Base-by-base conservation (phyloP, 1,140 invertebrate species). In the Piezodorus guildinii region DNA sequence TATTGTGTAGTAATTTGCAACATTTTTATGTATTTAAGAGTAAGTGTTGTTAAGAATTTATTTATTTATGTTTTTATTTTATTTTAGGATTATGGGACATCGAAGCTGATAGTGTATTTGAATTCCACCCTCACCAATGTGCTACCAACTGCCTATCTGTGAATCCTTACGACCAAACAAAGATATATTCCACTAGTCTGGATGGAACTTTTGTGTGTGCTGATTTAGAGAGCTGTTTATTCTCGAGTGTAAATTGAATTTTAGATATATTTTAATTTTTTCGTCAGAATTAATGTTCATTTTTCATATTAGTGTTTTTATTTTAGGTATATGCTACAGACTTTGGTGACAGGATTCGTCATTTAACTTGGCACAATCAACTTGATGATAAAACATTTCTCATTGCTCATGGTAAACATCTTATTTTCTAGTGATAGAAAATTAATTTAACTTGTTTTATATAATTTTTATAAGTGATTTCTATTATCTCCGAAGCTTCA, bases 341-440 rank as follows among this genome's bases (percentile, higher is more conserved):
- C 39, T 66, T 64, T 15, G 0, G 27, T 12, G 25, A 45, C 15
- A 52, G 14, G 39, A 45, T 58, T 9, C 60, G 46, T 17, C 69
- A 70, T 60, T 21, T 66, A 0, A 69, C 68, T 39, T 70, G 69
- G 69, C 68, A 70, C 62, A 43, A 64, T 60, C 65, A 70, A 62
- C 21, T 64, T 3, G 60, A 65, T 58, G 46, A 60, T 45, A 64
- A 66, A 39, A 69, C 49, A 43, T 52, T 70, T 3, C 59, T 69
- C 2, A 60, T 69, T 15, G 62, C 64, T 15, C 64, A 65, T 62
- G 69, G 69, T 70, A 62, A 51, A 43, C 16, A 21, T 56, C 17
- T 49, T 17, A n/a, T 30, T 30, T 30, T 30, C 27, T 8, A 30
- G 8, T 30, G 8, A 30, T n/a, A 19, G 15, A 46, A 46, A 59